Evolutionary conservation across 2,797 vertebrate species (phyloP).

Genomic region (Serranus cabrilla): DNA sequence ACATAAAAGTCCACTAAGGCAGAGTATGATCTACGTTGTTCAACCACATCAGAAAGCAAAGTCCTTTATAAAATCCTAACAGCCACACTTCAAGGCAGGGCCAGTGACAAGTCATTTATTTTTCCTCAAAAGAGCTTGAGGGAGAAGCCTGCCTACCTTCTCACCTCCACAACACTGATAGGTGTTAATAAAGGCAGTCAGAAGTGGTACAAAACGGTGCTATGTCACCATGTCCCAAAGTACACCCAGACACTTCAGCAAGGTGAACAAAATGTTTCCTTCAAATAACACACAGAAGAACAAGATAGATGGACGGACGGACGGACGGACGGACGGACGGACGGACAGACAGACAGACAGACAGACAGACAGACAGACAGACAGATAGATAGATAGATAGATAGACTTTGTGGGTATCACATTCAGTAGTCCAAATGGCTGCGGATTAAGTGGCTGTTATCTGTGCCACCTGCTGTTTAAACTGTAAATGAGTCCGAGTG

Average conservation of each 20-base stretch:
- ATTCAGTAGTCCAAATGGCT: constrained; percentile 63
- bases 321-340: too few relatives aligned
- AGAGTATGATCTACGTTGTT: too few relatives aligned
- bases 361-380: too few relatives aligned
- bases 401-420: constrained; percentile 46
- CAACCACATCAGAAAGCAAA: not conserved
- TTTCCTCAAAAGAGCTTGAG: not conserved
- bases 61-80: not conserved
- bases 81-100: not conserved
- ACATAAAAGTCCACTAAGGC: not conserved
- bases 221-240: not conserved
- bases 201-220: not conserved
- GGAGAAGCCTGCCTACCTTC: not conserved
- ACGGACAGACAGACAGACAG: too few relatives aligned
- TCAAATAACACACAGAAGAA: not conserved
- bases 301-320: not conserved
- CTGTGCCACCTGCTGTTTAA: constrained; percentile 80
- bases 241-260: not conserved
- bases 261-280: not conserved
- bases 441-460: constrained; percentile 76
- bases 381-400: not conserved
- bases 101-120: too few relatives aligned
- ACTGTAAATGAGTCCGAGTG: constrained; percentile 71
- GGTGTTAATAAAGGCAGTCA: not conserved
- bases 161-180: not conserved